Percentiles rank a stretch among this genome's conserved stretches.
Evolutionary conservation across 2,797 vertebrate genomes (phyloP).

Genomic region (Acanthurus tractus): DNA sequence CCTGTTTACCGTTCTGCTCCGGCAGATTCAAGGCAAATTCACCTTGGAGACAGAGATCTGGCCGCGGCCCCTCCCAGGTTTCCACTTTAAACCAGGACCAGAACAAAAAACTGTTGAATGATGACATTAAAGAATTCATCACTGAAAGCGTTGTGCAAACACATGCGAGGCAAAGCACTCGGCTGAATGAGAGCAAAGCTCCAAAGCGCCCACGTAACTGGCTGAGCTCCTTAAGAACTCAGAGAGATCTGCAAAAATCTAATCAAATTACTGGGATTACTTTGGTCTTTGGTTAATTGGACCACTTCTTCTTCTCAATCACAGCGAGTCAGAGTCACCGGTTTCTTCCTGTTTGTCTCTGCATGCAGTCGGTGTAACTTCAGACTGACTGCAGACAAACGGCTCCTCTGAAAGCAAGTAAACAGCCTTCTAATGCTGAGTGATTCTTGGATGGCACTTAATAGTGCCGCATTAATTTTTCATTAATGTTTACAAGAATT

Average conservation of each 20-base stretch:
- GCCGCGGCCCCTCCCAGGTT: background rate
- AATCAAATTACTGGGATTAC: background rate
- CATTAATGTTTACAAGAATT: slow-evolving; percentile 23
- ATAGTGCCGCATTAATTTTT: slow-evolving; percentile 45
- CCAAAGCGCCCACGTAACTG: background rate
- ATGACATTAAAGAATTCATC: too few species aligned
- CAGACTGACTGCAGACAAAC: slow-evolving; percentile 6
- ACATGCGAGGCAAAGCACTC: background rate
- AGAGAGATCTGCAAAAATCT: too few species aligned
- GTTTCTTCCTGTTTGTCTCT: background rate
- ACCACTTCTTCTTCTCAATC: background rate
- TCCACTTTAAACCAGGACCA: background rate
- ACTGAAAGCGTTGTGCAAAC: background rate
- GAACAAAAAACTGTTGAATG: background rate
- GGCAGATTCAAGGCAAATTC: slow-evolving; percentile 16
- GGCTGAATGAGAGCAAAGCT: background rate
- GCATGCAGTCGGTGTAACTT: background rate
- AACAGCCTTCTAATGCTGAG: slow-evolving; percentile 2
- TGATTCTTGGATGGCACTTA: slow-evolving; percentile 37
- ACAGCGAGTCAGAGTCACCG: background rate
- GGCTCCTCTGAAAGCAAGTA: slow-evolving; percentile 14
- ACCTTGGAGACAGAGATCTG: slow-evolving; percentile 10
- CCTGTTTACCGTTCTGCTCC: slow-evolving; percentile 27
- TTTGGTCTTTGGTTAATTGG: background rate
- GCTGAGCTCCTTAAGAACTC: background rate